Percentiles rank a stretch among this genome's conserved stretches.
Evolutionary conservation across 1,140 invertebrate genomes (phyloP).

Genomic region (Agrypnia vestita): DNA sequence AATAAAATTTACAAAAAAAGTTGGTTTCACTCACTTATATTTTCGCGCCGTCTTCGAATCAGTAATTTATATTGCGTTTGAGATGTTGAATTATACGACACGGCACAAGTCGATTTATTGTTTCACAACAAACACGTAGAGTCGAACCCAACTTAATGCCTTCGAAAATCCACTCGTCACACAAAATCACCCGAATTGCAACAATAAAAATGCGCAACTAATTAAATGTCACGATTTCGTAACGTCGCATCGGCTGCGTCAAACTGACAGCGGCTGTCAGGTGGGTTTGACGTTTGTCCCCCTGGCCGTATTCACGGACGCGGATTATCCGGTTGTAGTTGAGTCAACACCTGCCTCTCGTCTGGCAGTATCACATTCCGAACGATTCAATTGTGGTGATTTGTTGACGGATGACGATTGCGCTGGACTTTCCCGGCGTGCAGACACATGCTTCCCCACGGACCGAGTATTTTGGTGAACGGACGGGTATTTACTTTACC

Average conservation of each 20-base stretch:
- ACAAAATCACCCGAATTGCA: conserved; percentile 3
- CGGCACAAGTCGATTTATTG: too few species aligned
- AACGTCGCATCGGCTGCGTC: conserved; percentile 23
- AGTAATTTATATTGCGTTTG: too few species aligned
- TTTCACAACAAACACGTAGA: too few species aligned
- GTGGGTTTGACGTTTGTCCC: conserved; percentile 17
- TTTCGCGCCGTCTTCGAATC: too few species aligned
- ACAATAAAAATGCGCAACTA: conserved; percentile 5
- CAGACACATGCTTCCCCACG: conserved; percentile 48
- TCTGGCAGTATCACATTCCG: conserved; percentile 33
- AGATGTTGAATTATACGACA: too few species aligned
- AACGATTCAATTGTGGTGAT: conserved; percentile 7
- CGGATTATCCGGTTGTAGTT: conserved; percentile 4
- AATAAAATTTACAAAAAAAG: too few species aligned
- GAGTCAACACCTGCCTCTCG: conserved; percentile 13
- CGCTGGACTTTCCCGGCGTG: conserved; percentile 41
- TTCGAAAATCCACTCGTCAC: neutral
- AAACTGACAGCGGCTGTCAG: conserved; percentile 39
- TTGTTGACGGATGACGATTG: conserved; percentile 30
- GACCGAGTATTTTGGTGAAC: conserved; percentile 59
- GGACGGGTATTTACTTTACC: conserved; percentile 58
- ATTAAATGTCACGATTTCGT: neutral
- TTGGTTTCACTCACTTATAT: too few species aligned
- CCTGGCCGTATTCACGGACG: conserved; percentile 20
- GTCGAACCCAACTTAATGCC: too few species aligned